phyloP scores from a whole-genome alignment of 2,888 invertebrate genomes.

The Eustalomyia histrio region DNA sequence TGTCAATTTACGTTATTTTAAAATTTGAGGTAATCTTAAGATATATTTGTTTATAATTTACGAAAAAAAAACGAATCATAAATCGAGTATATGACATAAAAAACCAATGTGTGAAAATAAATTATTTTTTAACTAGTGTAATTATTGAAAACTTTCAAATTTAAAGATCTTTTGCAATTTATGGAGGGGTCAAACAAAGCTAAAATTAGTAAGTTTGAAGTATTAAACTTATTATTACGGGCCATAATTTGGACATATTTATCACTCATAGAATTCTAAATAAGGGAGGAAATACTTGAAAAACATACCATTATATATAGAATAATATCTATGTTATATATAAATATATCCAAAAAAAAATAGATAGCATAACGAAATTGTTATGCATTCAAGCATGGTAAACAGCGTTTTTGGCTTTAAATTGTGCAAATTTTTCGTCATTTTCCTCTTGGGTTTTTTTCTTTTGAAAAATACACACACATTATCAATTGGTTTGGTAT shows the following conservation, averaged over 20 bases:
- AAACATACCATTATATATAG: background rate
- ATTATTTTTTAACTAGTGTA: too few relatives aligned
- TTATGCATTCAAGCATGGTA: slow-evolving; percentile 73
- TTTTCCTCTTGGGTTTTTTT: slow-evolving; percentile 61
- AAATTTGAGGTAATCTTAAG: too few relatives aligned
- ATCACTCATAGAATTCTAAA: slow-evolving; percentile 1
- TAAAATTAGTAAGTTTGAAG: too few relatives aligned
- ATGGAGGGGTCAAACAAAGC: too few relatives aligned
- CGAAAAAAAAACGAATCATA: too few relatives aligned
- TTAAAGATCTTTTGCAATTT: too few relatives aligned
- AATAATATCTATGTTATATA: slow-evolving; percentile 10
- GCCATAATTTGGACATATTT: slow-evolving; percentile 8
- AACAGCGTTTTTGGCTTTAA: slow-evolving; percentile 69
- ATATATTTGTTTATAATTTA: too few relatives aligned
- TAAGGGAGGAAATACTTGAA: slow-evolving; percentile 21
- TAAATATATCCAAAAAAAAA: slow-evolving; percentile 38
- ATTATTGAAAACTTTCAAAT: too few relatives aligned
- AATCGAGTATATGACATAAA: too few relatives aligned
- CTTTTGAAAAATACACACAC: background rate
- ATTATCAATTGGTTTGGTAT: background rate
- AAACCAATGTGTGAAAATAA: too few relatives aligned
- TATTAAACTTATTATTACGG: background rate
- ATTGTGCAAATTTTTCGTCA: slow-evolving; percentile 68
- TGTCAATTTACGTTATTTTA: too few relatives aligned
- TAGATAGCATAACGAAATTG: slow-evolving; percentile 71